Base-by-base conservation (phyloP, 1,140 invertebrate species). In the Aphis gossypii region DNA sequence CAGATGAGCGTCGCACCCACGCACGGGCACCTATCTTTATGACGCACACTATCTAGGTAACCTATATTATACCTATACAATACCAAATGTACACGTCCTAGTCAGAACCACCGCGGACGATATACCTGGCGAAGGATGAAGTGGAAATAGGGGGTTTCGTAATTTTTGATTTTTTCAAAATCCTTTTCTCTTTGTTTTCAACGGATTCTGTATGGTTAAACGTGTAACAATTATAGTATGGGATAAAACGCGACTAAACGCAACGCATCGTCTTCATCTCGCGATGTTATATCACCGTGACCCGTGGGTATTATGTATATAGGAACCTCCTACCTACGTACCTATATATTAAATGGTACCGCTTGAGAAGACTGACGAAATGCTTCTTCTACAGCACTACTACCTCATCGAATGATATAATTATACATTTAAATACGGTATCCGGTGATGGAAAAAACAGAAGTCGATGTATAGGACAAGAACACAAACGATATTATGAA, bases 121-220 rank as follows among this genome's bases (percentile, higher is more conserved):
- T 4, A n/a, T 14, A n/a, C 11, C 25, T 25, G 5, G 25, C 0
- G 5, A 11, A 60, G 0, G 3, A 14, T 5, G 4, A 6, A 68
- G 60, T 18, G 30, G 18, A 18, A 2, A 51, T 1, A 20, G 0
- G 11, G 48, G 48, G 48, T 11, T n/a, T 4, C 60, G 60, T n/a
- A n/a, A 68, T 68, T 68, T 68, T n/a, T 11, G 30, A 14, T n/a
- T n/a, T 51, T 51, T 51, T 51, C 48, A 14, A 51, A 51, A 51
- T 51, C 48, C 2, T 51, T 51, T 51, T 51, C 48, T 51, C 48
- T 51, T 68, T n/a, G 30, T 68, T n/a, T n/a, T n/a, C 60, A 18
- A n/a, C 11, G 60, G 60, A n/a, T n/a, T 68, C 6, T n/a, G 30
- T n/a, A 5, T 3, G 30, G 30, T 18, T 51, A 18, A n/a, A 25